These are phyloP conservation scores for Arrhopalites spinosus DNA, from an alignment of 2,888 invertebrate species.

Conservation along the genomic window DNA sequence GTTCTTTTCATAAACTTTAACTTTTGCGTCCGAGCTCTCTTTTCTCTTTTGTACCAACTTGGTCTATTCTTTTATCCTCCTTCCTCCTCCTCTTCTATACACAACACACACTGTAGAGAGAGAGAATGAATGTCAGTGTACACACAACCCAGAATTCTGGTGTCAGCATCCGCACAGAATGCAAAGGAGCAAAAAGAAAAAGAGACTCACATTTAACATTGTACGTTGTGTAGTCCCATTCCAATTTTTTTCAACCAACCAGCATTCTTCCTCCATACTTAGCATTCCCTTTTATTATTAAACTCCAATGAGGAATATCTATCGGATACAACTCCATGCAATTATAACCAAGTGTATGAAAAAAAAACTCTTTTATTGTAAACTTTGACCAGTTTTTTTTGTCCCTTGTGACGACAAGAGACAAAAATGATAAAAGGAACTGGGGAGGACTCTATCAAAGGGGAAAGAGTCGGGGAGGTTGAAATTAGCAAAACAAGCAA, in stretches of 20 bases:
- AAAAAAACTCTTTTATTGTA: no score
- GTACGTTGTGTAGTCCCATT: no score
- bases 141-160: neutral
- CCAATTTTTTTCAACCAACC: no score
- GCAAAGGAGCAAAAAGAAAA: neutral
- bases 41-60: slow-evolving; percentile 5
- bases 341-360: no score
- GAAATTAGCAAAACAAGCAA: slow-evolving; percentile 29
- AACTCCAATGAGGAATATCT: no score
- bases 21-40: slow-evolving; percentile 36
- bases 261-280: no score
- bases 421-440: no score
- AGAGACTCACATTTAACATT: neutral
- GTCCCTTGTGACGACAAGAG: neutral
- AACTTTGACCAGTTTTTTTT: neutral
- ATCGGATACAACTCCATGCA: no score
- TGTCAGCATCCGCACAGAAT: neutral
- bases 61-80: slow-evolving; percentile 25
- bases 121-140: neutral
- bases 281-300: no score
- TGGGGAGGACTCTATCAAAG: slow-evolving; percentile 2
- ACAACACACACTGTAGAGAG: neutral
- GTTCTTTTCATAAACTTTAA: slow-evolving; percentile 50
- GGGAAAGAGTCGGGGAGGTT: neutral
- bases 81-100: no score